Conservation (phyloP, 2,888 invertebrate species). For the Hypolimnas misippus region DNA sequence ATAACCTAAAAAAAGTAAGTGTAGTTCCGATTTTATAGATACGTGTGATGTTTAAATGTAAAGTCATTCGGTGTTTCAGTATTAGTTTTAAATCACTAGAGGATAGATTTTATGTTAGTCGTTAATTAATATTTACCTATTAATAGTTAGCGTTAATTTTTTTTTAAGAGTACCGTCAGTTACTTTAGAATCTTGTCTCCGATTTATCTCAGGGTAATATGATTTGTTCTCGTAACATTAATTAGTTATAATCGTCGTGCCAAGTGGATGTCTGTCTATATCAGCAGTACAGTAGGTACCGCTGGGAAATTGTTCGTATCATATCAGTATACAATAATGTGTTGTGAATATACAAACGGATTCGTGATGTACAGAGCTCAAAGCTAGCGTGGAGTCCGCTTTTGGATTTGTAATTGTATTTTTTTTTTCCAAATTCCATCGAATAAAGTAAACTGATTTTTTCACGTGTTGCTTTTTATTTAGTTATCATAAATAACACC, state of each 20-base stretch:
- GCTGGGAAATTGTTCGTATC: slow-evolving; percentile 61
- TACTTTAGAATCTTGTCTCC: slow-evolving; percentile 55
- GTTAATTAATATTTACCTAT: slow-evolving; percentile 77
- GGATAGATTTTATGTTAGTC: slow-evolving; percentile 78
- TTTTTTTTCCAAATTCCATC: slow-evolving; percentile 75
- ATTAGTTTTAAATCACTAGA: slow-evolving; percentile 77
- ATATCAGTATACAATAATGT: slow-evolving; percentile 50
- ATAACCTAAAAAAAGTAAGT: slow-evolving; percentile 54
- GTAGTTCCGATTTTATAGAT: slow-evolving; percentile 55
- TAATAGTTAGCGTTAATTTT: slow-evolving; percentile 60
- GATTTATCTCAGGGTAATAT: slow-evolving; percentile 47
- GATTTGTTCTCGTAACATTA: slow-evolving; percentile 49
- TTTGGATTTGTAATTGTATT: slow-evolving; percentile 65
- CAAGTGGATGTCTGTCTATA: slow-evolving; percentile 34
- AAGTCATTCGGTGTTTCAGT: slow-evolving; percentile 71
- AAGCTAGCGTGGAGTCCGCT: slow-evolving; percentile 61
- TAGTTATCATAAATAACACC: too few relatives aligned
- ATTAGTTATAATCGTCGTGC: slow-evolving; percentile 49
- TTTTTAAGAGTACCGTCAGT: slow-evolving; percentile 68
- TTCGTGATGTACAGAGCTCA: slow-evolving; percentile 70
- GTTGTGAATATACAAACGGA: too few relatives aligned
- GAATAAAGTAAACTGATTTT: slow-evolving; percentile 76
- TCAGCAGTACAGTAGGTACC: slow-evolving; percentile 42
- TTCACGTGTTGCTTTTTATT: slow-evolving; percentile 57
- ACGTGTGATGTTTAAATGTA: slow-evolving; percentile 64